A percentile compares a stretch with the other conserved stretches of the same genome.
Evolutionary conservation across 2,113 vertebrate genomes (phyloP).

Genomic region (Bettongia penicillata): DNA sequence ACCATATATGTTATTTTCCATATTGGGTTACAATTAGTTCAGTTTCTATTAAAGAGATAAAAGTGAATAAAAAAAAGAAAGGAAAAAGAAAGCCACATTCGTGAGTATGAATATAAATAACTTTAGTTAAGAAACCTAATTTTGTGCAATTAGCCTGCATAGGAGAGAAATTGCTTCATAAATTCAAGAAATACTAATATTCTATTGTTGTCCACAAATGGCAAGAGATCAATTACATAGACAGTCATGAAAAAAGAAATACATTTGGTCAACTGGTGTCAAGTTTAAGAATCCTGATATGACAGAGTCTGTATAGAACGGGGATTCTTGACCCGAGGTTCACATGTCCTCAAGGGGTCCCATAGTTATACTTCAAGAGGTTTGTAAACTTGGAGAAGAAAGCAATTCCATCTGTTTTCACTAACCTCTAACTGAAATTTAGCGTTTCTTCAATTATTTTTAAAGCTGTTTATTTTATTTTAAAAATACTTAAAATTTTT

Average conservation of each 20-base stretch:
- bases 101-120: slow-evolving; percentile 63
- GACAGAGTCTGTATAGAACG: background rate
- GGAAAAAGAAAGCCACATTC: slow-evolving; percentile 12
- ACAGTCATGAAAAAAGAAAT: background rate
- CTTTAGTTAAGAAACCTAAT: slow-evolving; percentile 36
- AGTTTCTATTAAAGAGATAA: slow-evolving; percentile 44
- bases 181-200: slow-evolving; percentile 53
- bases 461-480: background rate
- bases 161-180: background rate
- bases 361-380: background rate
- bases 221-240: background rate
- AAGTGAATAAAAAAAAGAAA: slow-evolving; percentile 23
- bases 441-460: background rate
- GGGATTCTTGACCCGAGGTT: background rate
- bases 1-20: background rate
- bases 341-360: background rate
- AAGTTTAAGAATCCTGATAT: background rate
- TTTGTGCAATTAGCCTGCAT: slow-evolving; percentile 52
- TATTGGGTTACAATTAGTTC: slow-evolving; percentile 25
- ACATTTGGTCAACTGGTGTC: background rate
- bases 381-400: background rate
- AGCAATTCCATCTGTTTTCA: background rate
- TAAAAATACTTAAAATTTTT: background rate
- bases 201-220: background rate
- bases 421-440: background rate